These are phyloP conservation scores for Drosophila lacteicornis DNA, from an alignment of 1,140 invertebrate genomes.

Conservation along the genomic window DNA sequence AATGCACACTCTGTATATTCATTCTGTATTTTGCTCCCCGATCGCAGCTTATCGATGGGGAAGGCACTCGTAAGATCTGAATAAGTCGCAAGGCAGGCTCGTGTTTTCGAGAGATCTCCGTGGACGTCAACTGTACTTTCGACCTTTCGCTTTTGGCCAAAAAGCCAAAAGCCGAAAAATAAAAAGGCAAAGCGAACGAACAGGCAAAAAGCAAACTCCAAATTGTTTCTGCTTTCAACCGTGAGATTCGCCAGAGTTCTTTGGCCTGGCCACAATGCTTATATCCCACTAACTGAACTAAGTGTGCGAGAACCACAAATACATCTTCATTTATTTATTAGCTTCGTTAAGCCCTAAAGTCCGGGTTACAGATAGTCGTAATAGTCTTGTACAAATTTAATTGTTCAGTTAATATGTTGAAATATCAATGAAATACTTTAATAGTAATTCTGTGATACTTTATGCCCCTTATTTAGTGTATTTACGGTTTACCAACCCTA, in stretches of 20 bases:
- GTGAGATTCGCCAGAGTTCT: conserved; percentile 33
- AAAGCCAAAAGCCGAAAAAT: background rate
- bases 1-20: conserved; percentile 9
- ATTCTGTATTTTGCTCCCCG: conserved; percentile 35
- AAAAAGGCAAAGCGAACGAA: conserved; percentile 5
- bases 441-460: background rate
- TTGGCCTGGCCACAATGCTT: conserved; percentile 18
- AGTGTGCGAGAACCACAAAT: background rate
- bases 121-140: conserved; percentile 39
- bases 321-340: background rate
- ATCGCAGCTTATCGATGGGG: conserved; percentile 45
- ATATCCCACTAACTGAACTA: background rate
- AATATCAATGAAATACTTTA: no score
- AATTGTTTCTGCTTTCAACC: background rate
- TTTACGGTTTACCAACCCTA: background rate
- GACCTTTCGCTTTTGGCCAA: conserved; percentile 27
- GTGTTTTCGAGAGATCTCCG: background rate
- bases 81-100: conserved; percentile 9
- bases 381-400: no score
- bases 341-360: no score
- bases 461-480: no score
- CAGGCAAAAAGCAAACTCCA: conserved; percentile 33
- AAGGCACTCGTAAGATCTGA: conserved; percentile 46
- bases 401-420: no score
- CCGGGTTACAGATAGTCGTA: background rate